Percentiles rank a stretch among this genome's conserved stretches.
These are phyloP conservation scores for Sclerodermus sp. DNA, from an alignment of 2,888 invertebrate species.

Conservation along the genomic window DNA sequence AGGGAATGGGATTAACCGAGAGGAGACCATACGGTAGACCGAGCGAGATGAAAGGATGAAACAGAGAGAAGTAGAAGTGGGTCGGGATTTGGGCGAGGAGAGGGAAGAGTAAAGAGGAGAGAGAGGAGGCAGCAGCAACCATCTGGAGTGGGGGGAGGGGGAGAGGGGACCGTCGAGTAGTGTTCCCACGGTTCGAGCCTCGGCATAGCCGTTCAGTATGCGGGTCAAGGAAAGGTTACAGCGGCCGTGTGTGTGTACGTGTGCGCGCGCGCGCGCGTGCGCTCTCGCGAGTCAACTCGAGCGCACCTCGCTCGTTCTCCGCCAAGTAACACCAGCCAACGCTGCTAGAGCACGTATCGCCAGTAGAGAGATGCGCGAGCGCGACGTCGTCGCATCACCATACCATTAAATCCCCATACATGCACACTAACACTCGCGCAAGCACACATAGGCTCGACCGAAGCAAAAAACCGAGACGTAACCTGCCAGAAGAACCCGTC, in stretches of 20 bases:
- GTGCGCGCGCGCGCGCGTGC: slow-evolving; percentile 11
- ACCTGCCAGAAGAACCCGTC: too few relatives aligned
- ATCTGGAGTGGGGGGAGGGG: slow-evolving; percentile 10
- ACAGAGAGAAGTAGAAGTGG: neutral
- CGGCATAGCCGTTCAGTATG: slow-evolving; percentile 66
- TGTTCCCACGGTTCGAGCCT: slow-evolving; percentile 65
- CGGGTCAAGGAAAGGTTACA: slow-evolving; percentile 68
- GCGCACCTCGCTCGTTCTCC: slow-evolving; percentile 31
- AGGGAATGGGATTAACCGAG: too few relatives aligned
- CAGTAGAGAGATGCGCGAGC: too few relatives aligned
- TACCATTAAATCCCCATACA: too few relatives aligned
- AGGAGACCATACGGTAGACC: too few relatives aligned
- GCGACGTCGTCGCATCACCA: slow-evolving; percentile 42
- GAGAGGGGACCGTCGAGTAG: slow-evolving; percentile 35
- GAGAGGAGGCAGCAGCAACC: slow-evolving; percentile 20
- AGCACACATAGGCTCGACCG: too few relatives aligned
- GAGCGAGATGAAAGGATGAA: too few relatives aligned
- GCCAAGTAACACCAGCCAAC: slow-evolving; percentile 37
- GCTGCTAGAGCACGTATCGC: slow-evolving; percentile 1
- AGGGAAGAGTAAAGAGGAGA: slow-evolving; percentile 21
- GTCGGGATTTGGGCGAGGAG: slow-evolving; percentile 1
- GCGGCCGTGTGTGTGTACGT: slow-evolving; percentile 32
- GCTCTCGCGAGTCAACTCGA: slow-evolving; percentile 29
- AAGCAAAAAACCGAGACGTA: too few relatives aligned
- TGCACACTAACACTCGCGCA: too few relatives aligned